A percentile compares a stretch with the other conserved stretches of the same genome.
Evolutionary conservation across 2,888 invertebrate species (phyloP).

Genomic region (Phlogophora meticulosa): DNA sequence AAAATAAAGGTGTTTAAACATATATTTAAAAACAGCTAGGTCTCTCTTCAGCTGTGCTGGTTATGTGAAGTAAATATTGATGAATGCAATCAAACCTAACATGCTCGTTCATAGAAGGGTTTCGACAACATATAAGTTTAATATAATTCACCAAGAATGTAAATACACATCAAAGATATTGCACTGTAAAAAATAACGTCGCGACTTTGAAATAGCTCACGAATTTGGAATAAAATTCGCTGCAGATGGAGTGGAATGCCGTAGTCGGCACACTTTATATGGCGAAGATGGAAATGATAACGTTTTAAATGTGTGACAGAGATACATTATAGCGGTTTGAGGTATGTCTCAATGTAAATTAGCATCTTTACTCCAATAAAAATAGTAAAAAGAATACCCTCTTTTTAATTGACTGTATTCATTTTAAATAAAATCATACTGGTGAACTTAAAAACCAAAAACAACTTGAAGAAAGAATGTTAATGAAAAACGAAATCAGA

Average conservation of each 20-base stretch:
- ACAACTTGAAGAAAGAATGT: too few species aligned
- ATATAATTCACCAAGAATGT: constrained; percentile 36
- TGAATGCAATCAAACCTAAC: constrained; percentile 7
- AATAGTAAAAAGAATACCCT: constrained; percentile 16
- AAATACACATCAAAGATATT: constrained; percentile 47
- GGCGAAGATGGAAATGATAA: constrained; percentile 69
- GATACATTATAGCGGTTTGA: constrained; percentile 56
- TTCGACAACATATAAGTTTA: constrained; percentile 5
- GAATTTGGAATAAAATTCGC: constrained; percentile 74
- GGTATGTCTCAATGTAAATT: constrained; percentile 54
- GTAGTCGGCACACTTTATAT: constrained; percentile 61
- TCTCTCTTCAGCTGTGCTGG: background rate
- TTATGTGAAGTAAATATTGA: background rate
- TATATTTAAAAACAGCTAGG: background rate
- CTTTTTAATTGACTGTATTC: constrained; percentile 1
- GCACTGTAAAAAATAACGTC: constrained; percentile 57
- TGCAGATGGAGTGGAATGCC: constrained; percentile 72
- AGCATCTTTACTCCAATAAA: constrained; percentile 35
- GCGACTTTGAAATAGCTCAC: constrained; percentile 71
- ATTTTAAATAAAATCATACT: too few species aligned
- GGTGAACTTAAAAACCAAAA: too few species aligned
- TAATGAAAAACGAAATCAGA: background rate
- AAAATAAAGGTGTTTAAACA: background rate
- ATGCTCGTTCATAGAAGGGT: constrained; percentile 14
- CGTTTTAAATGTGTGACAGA: constrained; percentile 61